Percentiles rank a stretch among this genome's conserved stretches.
Evolutionary conservation across 2,113 vertebrate species (phyloP).

Genomic region (Aix galericulata): DNA sequence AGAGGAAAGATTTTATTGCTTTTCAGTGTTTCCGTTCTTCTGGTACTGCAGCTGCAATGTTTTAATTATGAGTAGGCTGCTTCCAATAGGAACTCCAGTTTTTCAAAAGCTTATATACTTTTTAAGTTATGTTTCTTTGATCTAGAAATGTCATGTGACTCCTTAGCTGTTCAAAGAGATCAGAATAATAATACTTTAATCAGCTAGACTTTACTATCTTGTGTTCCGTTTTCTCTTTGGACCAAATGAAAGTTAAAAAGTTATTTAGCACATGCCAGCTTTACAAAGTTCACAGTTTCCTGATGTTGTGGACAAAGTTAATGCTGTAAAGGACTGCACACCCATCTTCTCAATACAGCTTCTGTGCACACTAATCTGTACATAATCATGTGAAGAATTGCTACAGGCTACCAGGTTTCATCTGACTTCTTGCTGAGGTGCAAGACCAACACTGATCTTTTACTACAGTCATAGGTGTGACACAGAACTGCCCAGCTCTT

Average conservation of each 20-base stretch:
- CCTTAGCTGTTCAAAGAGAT: not conserved
- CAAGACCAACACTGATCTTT: not conserved
- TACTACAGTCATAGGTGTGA: not conserved
- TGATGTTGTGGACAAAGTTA: not conserved
- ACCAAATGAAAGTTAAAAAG: not conserved
- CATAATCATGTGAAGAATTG: not conserved
- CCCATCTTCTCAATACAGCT: not conserved
- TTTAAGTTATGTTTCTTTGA: not conserved
- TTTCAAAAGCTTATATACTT: not conserved
- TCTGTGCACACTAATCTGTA: not conserved
- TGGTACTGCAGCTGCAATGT: not conserved
- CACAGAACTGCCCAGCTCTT: not conserved
- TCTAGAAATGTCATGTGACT: not conserved
- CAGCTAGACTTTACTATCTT: not conserved
- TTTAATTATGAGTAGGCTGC: not conserved
- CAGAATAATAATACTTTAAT: not conserved
- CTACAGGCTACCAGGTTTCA: not conserved
- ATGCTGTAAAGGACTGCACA: fast-evolving
- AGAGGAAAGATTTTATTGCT: not conserved
- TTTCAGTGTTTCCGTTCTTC: not conserved
- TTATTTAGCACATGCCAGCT: not conserved
- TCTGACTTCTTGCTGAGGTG: not conserved
- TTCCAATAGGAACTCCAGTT: not conserved
- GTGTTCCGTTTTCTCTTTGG: not conserved
- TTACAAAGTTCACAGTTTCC: not conserved